These are phyloP conservation scores for Parasteatoda tepidariorum DNA, from an alignment of 1,140 invertebrate genomes.

Conservation along the genomic window DNA sequence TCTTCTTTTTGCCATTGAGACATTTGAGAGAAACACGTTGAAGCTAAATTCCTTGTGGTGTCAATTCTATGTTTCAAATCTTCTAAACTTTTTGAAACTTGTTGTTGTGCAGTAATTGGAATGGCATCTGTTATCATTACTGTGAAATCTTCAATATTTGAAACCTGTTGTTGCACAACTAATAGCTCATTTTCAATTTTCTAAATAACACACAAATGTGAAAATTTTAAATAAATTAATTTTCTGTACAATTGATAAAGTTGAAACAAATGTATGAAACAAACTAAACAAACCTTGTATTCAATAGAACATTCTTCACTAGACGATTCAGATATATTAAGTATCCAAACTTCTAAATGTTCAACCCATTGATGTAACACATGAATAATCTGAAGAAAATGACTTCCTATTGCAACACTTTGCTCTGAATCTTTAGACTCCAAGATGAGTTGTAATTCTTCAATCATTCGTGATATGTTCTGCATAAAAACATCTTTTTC, in stretches of 20 bases:
- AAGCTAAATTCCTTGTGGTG: too few species aligned
- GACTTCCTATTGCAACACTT: neutral
- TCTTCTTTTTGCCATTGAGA: neutral
- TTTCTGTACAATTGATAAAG: too few species aligned
- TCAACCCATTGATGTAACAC: constrained; percentile 24
- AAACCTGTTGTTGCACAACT: neutral
- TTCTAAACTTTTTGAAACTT: too few species aligned
- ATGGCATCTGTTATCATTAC: too few species aligned
- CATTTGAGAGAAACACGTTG: neutral
- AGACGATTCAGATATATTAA: neutral
- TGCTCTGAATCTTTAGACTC: neutral
- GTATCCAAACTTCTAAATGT: constrained; percentile 21
- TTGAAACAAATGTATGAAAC: too few species aligned
- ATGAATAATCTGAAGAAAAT: constrained; percentile 14
- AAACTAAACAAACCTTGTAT: too few species aligned
- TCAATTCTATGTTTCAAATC: too few species aligned
- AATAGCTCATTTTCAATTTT: neutral
- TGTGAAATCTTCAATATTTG: too few species aligned
- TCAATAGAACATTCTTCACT: neutral
- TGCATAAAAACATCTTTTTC: constrained; percentile 49
- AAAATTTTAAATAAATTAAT: too few species aligned
- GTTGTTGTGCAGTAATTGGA: too few species aligned
- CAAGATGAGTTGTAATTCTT: neutral
- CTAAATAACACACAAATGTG: neutral
- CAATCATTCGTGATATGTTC: constrained; percentile 14